Base-by-base conservation (phyloP, 2,113 vertebrate genomes). In the human region DNA sequence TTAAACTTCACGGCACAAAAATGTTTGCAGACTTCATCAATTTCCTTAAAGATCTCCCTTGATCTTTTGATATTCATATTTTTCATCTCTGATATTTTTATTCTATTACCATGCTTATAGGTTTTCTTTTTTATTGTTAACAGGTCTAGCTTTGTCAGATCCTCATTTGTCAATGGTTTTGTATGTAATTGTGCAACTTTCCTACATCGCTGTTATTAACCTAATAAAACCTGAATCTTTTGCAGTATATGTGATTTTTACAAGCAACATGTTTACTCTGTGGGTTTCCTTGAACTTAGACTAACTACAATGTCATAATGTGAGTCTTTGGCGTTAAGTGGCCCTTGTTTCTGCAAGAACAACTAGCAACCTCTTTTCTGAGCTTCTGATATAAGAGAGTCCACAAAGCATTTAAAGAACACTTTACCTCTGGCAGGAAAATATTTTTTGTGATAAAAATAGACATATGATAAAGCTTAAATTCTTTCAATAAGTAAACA, bases 391-490 rank as follows among this genome's bases (percentile, higher is more conserved):
- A 40, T 9, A 68, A 87, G 22, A 70, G 12, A 93, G 90, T 55
- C 52, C 55, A 84, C 20, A 90, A 0, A 59, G 0, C 64, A 55
- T 40, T 94, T 90, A 38, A 61, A 55, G 86, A 87, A n/a, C 25
- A 83, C 52, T 59, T 81, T 70, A 85, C 32, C 55, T 85, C 48
- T 40, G 61, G 17, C 9, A 64, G 23, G 23, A 55, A 91, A 50
- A 52, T 30, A 66, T 89, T 87, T 52, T 93, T 38, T 48, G 64
- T 90, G 38, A 59, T 94, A 86, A 87, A 89, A 92, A 72, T 55
- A 72, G 59, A 93, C 50, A 75, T 27, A 81, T 27, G n/a, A 32
- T 40, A 89, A 80, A 64, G 12, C 27, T 32, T 82, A 75, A 90
- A 13, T 96, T 93, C 50, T 89, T 94, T 16, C 35, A 64, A 12